phyloP scores from a whole-genome alignment of 2,888 invertebrate genomes.

The Dolomedes plantarius region DNA sequence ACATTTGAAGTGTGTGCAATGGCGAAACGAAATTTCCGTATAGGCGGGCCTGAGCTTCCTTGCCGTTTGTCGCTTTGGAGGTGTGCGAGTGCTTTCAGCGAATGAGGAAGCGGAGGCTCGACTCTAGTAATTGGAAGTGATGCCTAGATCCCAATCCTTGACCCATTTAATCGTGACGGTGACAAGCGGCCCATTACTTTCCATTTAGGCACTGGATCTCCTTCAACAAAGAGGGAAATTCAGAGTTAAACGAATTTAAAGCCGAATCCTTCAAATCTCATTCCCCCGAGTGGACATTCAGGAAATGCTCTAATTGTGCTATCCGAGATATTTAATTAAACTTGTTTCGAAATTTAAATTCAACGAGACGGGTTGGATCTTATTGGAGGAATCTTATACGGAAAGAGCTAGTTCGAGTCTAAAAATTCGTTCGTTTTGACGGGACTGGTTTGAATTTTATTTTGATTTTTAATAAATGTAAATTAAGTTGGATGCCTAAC shows the following conservation, averaged over 20 bases:
- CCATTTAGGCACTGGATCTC: slow-evolving; percentile 9
- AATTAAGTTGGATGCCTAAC: too few relatives aligned
- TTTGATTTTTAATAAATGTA: too few relatives aligned
- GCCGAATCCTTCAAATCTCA: not conserved
- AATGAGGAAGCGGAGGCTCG: slow-evolving; percentile 20
- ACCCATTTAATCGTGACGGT: not conserved
- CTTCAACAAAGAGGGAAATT: not conserved
- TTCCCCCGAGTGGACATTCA: not conserved
- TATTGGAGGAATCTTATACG: too few relatives aligned
- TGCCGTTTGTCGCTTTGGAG: not conserved
- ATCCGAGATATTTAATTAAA: not conserved
- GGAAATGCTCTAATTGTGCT: not conserved
- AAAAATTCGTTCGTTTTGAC: too few relatives aligned
- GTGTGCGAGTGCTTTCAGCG: slow-evolving; percentile 7
- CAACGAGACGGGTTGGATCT: not conserved
- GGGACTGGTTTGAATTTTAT: too few relatives aligned
- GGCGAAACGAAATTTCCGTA: too few relatives aligned
- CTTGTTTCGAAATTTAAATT: not conserved
- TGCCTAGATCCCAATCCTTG: slow-evolving; percentile 11
- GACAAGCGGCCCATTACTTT: slow-evolving; percentile 7
- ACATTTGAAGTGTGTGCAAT: too few relatives aligned
- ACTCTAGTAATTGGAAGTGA: not conserved
- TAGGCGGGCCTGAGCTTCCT: not conserved
- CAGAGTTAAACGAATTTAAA: not conserved
- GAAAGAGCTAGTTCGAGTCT: too few relatives aligned